Base-by-base conservation (phyloP, 2,888 invertebrate genomes). In the Rhaphigaster nebulosa region DNA sequence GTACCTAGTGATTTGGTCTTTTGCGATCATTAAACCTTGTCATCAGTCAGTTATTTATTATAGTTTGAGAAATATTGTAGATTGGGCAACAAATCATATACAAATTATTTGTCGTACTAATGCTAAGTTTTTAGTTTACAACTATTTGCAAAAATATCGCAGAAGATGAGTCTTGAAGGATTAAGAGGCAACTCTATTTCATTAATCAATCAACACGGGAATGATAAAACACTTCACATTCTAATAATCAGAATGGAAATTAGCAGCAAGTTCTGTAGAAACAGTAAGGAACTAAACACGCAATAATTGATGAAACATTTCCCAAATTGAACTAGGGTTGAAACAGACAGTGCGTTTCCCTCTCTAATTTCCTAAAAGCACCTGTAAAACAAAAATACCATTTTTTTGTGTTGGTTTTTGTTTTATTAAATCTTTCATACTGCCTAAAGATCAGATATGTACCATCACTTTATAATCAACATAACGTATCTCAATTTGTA, bases 231-330 rank as follows among this genome's bases (percentile, higher is more conserved):
- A 15, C n/a, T 29, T 65, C 65, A 65, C 29, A 65, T 29, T 29
- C n/a, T 65, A 65, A 65, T 65, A 65, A 65, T 65, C 12, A 60
- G 60, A n/a, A 60, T 60, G 60, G 60, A 60, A 60, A 60, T 60
- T n/a, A n/a, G 0, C n/a, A 15, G 15, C 60, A 29, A 29, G 1
- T 15, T 65, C 12, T 65, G 29, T 29, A 65, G 29, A 1, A 65
- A 65, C 10, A n/a, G 65, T 4, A 29, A 65, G 65, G 29, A 13
- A 15, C 15, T 65, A 15, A 10, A 29, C 29, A 65, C 2, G 56
- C 23, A 56, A 23, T 15, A 60, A 60, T 1, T 60, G 26, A 60
- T 29, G 65, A 65, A 29, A 65, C 65, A 65, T 29, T 29, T 29
- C 29, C n/a, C 1, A 15, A 65, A 29, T 15, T 29, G 12, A 29